A percentile compares a stretch with the other conserved stretches of the same genome.
These are phyloP conservation scores for Drosophila trichaetosa DNA, from an alignment of 2,888 invertebrate genomes.

Conservation along the genomic window DNA sequence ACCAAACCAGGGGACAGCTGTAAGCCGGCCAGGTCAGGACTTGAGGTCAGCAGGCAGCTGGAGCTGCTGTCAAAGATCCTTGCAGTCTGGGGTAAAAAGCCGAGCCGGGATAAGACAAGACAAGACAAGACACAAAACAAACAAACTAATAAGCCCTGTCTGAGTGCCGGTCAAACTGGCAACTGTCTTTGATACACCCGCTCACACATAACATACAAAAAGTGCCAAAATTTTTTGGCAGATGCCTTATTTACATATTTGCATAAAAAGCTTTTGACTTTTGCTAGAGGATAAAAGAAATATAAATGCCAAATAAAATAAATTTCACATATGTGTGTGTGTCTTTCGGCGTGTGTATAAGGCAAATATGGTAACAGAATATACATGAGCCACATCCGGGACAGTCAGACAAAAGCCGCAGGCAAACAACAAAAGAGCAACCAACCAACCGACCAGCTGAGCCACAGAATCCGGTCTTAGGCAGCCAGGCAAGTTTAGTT, in stretches of 20 bases:
- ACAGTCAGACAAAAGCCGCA: slow-evolving; percentile 41
- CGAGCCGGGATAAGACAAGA: slow-evolving; percentile 11
- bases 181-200: slow-evolving; percentile 49
- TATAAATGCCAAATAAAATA: slow-evolving; percentile 77
- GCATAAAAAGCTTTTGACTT: slow-evolving; percentile 77
- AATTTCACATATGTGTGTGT: slow-evolving; percentile 47
- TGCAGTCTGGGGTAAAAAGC: slow-evolving; percentile 9
- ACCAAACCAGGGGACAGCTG: slow-evolving; percentile 37
- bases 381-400: slow-evolving; percentile 42
- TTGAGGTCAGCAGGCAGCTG: slow-evolving; percentile 36
- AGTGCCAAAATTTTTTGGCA: slow-evolving; percentile 38
- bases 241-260: slow-evolving; percentile 65
- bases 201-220: slow-evolving; percentile 37
- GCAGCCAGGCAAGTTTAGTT: slow-evolving; percentile 21
- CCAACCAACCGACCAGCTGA: slow-evolving; percentile 2
- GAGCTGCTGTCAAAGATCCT: slow-evolving; percentile 29
- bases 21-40: slow-evolving; percentile 27
- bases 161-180: slow-evolving; percentile 46
- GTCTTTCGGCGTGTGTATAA: slow-evolving; percentile 3
- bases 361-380: slow-evolving; percentile 56
- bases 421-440: slow-evolving; percentile 51
- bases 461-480: background rate
- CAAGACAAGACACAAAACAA: slow-evolving; percentile 34
- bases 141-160: slow-evolving; percentile 56
- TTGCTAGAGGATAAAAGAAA: slow-evolving; percentile 57